phyloP scores from a whole-genome alignment of 2,888 invertebrate genomes.

The Clivina fossor region DNA sequence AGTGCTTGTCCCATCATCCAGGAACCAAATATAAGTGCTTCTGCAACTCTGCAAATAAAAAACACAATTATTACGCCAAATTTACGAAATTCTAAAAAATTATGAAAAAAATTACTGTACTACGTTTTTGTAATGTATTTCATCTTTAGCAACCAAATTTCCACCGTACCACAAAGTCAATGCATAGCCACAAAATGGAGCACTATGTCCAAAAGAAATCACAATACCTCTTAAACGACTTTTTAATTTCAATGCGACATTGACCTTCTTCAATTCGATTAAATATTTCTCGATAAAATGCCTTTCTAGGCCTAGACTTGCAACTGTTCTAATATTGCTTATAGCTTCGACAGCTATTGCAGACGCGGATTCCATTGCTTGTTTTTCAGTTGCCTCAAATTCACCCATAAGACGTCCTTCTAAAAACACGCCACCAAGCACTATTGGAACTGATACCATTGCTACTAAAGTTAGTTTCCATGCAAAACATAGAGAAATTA shows the following conservation, averaged over 20 bases:
- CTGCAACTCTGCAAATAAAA: slow-evolving; percentile 63
- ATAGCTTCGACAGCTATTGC: slow-evolving; percentile 68
- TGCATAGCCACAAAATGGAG: slow-evolving; percentile 73
- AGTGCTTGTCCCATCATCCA: slow-evolving; percentile 80
- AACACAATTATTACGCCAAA: too few species aligned
- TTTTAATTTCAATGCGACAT: slow-evolving; percentile 57
- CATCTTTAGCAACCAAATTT: slow-evolving; percentile 62
- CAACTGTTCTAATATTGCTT: slow-evolving; percentile 65
- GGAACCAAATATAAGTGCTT: slow-evolving; percentile 74
- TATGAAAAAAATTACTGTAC: slow-evolving; percentile 66
- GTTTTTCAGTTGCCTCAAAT: slow-evolving; percentile 57
- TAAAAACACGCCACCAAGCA: slow-evolving; percentile 66
- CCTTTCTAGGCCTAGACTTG: slow-evolving; percentile 61
- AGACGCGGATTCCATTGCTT: slow-evolving; percentile 66
- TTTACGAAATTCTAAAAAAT: too few species aligned
- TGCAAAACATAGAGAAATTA: slow-evolving; percentile 64
- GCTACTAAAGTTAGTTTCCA: slow-evolving; percentile 74
- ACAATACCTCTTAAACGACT: slow-evolving; percentile 67
- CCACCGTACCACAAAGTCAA: slow-evolving; percentile 73
- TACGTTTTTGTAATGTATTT: slow-evolving; percentile 64
- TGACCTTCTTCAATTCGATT: slow-evolving; percentile 57
- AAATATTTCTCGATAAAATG: slow-evolving; percentile 59
- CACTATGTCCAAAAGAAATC: slow-evolving; percentile 70
- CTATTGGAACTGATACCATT: slow-evolving; percentile 65
- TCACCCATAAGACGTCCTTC: slow-evolving; percentile 55